A percentile compares a stretch with the other conserved stretches of the same genome.
These are phyloP conservation scores for Xanthostigma xanthostigma DNA, from an alignment of 2,888 invertebrate genomes.

Conservation along the genomic window DNA sequence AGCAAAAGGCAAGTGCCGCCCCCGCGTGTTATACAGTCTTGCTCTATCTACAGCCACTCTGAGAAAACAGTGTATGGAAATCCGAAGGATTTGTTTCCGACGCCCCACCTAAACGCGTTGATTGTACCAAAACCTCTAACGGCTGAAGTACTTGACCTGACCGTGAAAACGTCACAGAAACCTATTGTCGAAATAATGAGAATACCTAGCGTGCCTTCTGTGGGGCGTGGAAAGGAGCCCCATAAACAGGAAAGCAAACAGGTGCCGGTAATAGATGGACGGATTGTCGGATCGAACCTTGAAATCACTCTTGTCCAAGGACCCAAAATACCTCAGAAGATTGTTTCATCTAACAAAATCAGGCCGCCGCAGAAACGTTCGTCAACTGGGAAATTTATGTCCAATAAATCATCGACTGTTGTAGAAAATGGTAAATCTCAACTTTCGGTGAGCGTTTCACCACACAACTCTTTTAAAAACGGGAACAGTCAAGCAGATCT, in stretches of 20 bases:
- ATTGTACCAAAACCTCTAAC: conserved; percentile 22
- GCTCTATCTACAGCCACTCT: conserved; percentile 45
- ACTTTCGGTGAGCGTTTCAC: conserved; percentile 3
- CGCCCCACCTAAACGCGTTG: conserved; percentile 27
- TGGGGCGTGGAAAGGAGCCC: conserved; percentile 12
- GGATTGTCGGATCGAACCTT: conserved; percentile 45
- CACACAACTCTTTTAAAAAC: neutral
- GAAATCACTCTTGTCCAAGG: conserved; percentile 55
- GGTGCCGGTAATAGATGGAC: conserved; percentile 28
- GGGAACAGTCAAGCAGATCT: conserved; percentile 4
- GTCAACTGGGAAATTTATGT: conserved; percentile 38
- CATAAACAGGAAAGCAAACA: conserved; percentile 18
- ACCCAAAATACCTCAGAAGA: conserved; percentile 20
- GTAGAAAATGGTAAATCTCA: conserved; percentile 21
- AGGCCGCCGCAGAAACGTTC: conserved; percentile 34
- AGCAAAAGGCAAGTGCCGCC: conserved; percentile 25
- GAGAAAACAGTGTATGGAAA: conserved; percentile 56
- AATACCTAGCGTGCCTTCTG: conserved; percentile 29
- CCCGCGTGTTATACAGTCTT: conserved; percentile 45
- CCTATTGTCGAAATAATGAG: conserved; percentile 43
- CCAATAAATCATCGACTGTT: conserved; percentile 29
- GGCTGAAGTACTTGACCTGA: conserved; percentile 49
- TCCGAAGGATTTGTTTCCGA: conserved; percentile 49
- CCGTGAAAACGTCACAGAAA: conserved; percentile 34
- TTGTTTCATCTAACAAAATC: conserved; percentile 11